A percentile compares a stretch with the other conserved stretches of the same genome.
Evolutionary conservation across 2,113 vertebrate genomes (phyloP).

Genomic region (Phrynosoma blainvillii): DNA sequence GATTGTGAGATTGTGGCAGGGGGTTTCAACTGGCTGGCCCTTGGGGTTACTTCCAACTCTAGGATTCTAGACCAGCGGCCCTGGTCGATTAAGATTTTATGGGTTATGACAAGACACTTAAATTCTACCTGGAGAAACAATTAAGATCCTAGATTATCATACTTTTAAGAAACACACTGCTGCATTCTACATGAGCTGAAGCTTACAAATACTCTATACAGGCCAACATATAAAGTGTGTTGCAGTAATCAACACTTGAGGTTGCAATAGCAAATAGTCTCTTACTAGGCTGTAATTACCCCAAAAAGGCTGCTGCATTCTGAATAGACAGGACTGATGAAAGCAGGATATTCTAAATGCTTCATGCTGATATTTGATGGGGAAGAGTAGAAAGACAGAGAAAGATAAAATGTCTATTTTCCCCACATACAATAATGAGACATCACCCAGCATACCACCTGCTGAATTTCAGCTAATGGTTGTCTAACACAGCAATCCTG

Average conservation of each 20-base stretch:
- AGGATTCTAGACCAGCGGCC: background rate
- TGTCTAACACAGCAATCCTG: background rate
- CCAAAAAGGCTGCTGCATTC: background rate
- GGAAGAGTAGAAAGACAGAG: rapidly evolving
- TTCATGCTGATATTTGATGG: background rate
- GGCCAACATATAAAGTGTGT: background rate
- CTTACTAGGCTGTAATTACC: background rate
- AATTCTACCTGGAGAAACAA: background rate
- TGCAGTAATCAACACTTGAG: too few relatives aligned
- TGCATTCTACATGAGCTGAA: background rate
- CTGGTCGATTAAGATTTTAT: background rate
- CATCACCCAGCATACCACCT: slow-evolving; percentile 14
- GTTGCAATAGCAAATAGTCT: background rate
- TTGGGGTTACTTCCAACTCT: too few relatives aligned
- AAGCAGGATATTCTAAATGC: background rate
- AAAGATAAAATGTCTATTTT: slow-evolving; percentile 3
- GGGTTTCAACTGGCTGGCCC: too few relatives aligned
- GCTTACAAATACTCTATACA: background rate
- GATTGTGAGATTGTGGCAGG: too few relatives aligned
- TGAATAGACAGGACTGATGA: background rate
- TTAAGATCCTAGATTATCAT: background rate
- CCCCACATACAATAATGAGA: slow-evolving; percentile 48
- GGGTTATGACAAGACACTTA: background rate
- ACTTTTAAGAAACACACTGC: background rate
- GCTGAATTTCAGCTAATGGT: slow-evolving; percentile 46